Conservation (phyloP, 2,888 invertebrate species). For the Xylota segnis region DNA sequence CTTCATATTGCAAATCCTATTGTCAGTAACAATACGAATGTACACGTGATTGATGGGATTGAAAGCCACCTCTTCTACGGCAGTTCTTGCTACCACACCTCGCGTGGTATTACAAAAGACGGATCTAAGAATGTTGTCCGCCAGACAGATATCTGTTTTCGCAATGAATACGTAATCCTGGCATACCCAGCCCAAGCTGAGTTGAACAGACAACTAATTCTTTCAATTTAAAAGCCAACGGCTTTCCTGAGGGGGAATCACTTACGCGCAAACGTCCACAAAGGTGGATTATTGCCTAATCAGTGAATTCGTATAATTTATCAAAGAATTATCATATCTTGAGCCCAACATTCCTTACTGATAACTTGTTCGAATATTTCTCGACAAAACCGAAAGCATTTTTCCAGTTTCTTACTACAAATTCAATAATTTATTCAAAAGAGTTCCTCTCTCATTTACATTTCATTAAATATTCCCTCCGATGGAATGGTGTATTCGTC, state of each 20-base stretch:
- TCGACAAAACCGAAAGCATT: background rate
- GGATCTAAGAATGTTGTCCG: too few species aligned
- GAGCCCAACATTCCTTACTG: background rate
- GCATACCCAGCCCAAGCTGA: too few species aligned
- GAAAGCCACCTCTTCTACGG: too few species aligned
- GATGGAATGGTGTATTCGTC: background rate
- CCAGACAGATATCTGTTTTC: too few species aligned
- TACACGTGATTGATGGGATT: too few species aligned
- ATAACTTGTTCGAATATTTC: background rate
- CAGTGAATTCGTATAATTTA: constrained; percentile 2
- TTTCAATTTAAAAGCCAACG: background rate
- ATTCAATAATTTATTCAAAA: constrained; percentile 1
- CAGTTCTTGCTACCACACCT: too few species aligned
- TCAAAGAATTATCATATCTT: background rate
- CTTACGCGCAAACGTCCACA: background rate
- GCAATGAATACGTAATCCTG: too few species aligned
- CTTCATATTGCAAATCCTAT: too few species aligned
- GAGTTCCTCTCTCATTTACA: constrained; percentile 6
- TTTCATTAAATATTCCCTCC: constrained; percentile 5
- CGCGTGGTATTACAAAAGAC: too few species aligned
- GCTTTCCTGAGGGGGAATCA: background rate
- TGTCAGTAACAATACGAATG: too few species aligned
- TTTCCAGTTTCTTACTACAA: constrained; percentile 6
- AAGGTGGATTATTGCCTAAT: background rate
- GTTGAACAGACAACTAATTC: too few species aligned